Evolutionary conservation across 2,888 invertebrate species (phyloP), one percentile per base, ranked within the genome.

Genomic region (Brenthis ino): DNA sequence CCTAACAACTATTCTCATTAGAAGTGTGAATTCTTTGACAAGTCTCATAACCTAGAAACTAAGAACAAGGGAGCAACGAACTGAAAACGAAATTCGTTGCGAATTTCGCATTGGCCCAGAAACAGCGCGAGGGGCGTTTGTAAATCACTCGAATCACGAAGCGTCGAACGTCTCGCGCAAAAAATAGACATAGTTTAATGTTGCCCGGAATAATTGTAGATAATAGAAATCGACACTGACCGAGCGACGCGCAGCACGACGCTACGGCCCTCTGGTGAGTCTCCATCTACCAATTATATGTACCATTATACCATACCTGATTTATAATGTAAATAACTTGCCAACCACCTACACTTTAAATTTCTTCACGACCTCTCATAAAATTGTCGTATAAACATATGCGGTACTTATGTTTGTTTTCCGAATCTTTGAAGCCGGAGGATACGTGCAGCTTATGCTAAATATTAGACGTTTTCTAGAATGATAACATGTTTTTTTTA

Each of bases 171-270:
- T 83, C 80, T 72, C 79, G 77, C 77, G 83, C 91, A 86, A 87
- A 91, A 91, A 91, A 91, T 91, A 91, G 89, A 89, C 82, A 85
- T 85, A 85, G 83, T 87, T 87, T 87, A 82, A 86, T 87, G 85
- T 85, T 81, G 84, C 86, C 82, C 82, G 85, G 87, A 89, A 88
- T 88, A 82, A 88, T 86, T 87, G 82, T 82, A 80, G 83, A 87
- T 87, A 88, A 86, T 85, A 86, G 81, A 83, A 85, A 82, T 81
- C 83, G 80, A 80, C 88, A 88, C 86, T 85, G 86, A 77, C 74
- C 77, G 81, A 78, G 79, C 86, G 84, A 77, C 87, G 78, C 80
- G 85, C 75, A 74, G 80, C 75, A 83, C 83, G 80, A 86, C 87
- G 85, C 83, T 73, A 71, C 85, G 28, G 86, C 88, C 87, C 84